Percentiles rank a stretch among this genome's conserved stretches.
These are phyloP conservation scores for Mormyrops attenuatus DNA, from an alignment of 2,797 vertebrate species.

Conservation along the genomic window DNA sequence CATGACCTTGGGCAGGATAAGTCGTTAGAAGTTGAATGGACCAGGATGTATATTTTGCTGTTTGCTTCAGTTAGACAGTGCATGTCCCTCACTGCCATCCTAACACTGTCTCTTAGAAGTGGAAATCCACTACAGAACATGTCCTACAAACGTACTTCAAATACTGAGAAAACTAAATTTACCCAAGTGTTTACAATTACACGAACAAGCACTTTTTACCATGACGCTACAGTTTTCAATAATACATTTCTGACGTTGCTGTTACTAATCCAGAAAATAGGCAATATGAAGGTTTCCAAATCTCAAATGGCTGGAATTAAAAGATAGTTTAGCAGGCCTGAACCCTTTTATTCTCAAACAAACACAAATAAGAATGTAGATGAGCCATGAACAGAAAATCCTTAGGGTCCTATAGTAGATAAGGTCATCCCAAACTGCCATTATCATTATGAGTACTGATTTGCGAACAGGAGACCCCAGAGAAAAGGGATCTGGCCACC, in stretches of 20 bases:
- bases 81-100: not conserved
- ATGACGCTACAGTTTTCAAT: not conserved
- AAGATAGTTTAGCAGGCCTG: not conserved
- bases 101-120: not conserved
- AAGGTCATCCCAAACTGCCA: not conserved
- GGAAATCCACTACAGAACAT: not conserved
- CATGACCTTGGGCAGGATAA: not conserved
- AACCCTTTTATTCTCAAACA: not conserved
- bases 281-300: not conserved
- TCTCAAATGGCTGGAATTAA: not conserved
- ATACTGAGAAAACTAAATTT: not conserved
- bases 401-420: not conserved
- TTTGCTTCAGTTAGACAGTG: not conserved
- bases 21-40: not conserved
- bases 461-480: not conserved
- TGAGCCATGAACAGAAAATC: not conserved
- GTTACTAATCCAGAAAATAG: not conserved
- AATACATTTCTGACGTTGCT: not conserved
- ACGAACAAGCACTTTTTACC: not conserved
- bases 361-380: not conserved
- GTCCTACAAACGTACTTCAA: not conserved
- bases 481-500: not conserved
- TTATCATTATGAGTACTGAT: not conserved
- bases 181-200: not conserved
- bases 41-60: not conserved